These are phyloP conservation scores for Drosophila nigrodunni DNA, from an alignment of 1,140 invertebrate species.

Conservation along the genomic window DNA sequence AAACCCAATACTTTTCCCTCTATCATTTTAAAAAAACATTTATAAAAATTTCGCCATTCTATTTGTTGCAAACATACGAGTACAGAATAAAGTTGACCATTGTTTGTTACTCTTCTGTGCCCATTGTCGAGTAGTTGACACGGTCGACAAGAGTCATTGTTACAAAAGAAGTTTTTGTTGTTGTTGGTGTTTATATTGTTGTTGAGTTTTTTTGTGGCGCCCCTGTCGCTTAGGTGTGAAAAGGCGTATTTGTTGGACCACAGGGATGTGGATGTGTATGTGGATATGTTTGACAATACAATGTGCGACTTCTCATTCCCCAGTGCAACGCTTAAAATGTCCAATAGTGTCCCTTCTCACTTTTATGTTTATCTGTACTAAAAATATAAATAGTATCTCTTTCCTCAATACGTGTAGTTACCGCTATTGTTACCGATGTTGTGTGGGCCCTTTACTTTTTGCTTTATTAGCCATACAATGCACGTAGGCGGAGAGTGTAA, in stretches of 20 bases:
- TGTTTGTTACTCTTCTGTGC: constrained; percentile 22
- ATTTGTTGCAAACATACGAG: neutral
- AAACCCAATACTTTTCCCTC: neutral
- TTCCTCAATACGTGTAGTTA: constrained; percentile 50
- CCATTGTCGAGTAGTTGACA: constrained; percentile 50
- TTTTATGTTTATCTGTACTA: constrained; percentile 22
- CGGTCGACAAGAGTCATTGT: constrained; percentile 44
- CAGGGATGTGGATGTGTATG: constrained; percentile 1
- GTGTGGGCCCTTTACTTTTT: constrained; percentile 36
- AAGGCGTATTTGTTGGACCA: constrained; percentile 53
- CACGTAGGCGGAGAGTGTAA: constrained; percentile 55
- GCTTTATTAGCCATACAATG: constrained; percentile 78
- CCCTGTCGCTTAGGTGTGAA: constrained; percentile 64
- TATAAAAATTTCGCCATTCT: constrained; percentile 20
- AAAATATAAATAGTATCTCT: constrained; percentile 53
- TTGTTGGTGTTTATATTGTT: constrained; percentile 36
- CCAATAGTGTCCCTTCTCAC: constrained; percentile 10
- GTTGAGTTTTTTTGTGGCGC: constrained; percentile 27
- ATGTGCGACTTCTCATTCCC: constrained; percentile 16
- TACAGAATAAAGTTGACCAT: constrained; percentile 12
- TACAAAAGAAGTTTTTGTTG: constrained; percentile 35
- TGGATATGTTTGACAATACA: constrained; percentile 1
- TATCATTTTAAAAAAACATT: constrained; percentile 53
- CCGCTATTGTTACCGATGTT: constrained; percentile 20
- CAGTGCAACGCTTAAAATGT: constrained; percentile 52